Base-by-base conservation (phyloP, 2,797 vertebrate genomes). In the Chromobotia macracanthus region DNA sequence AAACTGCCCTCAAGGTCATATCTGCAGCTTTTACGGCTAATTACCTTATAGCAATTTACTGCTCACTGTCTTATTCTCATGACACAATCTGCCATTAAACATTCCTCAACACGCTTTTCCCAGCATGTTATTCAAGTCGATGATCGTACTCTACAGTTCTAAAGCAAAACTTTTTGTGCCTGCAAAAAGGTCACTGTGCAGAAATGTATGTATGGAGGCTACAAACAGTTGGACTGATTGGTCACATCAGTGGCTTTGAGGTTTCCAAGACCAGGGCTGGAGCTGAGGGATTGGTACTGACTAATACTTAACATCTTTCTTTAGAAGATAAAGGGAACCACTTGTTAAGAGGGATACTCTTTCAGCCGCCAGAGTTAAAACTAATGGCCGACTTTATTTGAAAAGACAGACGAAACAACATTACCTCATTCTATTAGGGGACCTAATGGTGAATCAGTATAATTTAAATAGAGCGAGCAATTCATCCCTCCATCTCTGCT, bases 341-440 rank as follows among this genome's bases (percentile, higher is more conserved):
- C 82, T 81, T 75, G 87, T 87, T 82, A 61, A 72, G 64, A 72
- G 51, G 25, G 41, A 65, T 80, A 44, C 63, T 75, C 77, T 79
- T 82, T 79, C 67, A 79, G 56, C 53, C 21, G 53, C 86, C 83
- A 83, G 85, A 85, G 82, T 16, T 81, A 83, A 77, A 82, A 85
- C 63, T 79, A 85, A 85, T 82, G 82, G 69, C 11, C 44, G 21
- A 19, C 71, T 50, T 86, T 78, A 85, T 84, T 78, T 23, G 69
- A 61, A 73, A 61, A 58, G 82, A 83, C 85, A 66, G 65, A 66
- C 46, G 65, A 72, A 60, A 67, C 9, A 6, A 48, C 13, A 58
- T 80, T 68, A 80, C 77, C 72, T 80, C 72, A 70, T 19, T 25
- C 10, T 79, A 67, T 74, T 61, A 58, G 53, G 31, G 13, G 41